Conservation (phyloP, 2,113 vertebrate genomes). For the Hemibagrus wyckioides region DNA sequence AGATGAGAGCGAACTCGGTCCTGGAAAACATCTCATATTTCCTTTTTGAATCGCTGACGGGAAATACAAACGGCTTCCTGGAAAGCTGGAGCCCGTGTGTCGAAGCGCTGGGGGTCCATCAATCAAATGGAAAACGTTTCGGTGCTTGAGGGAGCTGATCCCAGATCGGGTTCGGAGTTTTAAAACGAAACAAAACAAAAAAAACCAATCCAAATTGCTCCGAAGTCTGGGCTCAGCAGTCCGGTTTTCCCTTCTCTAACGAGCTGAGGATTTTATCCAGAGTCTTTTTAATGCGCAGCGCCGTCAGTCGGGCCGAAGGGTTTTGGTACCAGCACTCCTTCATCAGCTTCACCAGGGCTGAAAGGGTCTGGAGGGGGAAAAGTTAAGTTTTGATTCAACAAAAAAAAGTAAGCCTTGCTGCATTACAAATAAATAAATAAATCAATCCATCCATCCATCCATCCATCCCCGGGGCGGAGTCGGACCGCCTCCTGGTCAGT, state of each 20-base stretch:
- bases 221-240: slow-evolving; percentile 67
- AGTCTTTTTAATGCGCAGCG: slow-evolving; percentile 81
- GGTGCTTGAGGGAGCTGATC: slow-evolving; percentile 16
- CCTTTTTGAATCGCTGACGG: neutral
- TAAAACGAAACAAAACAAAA: too few relatives aligned
- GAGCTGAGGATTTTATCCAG: slow-evolving; percentile 80
- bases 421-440: neutral
- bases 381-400: neutral
- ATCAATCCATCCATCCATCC: too few relatives aligned
- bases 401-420: neutral
- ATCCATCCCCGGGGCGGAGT: neutral
- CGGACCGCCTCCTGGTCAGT: neutral
- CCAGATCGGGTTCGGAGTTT: slow-evolving; percentile 3
- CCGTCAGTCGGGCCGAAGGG: slow-evolving; percentile 78
- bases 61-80: neutral
- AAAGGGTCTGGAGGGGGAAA: slow-evolving; percentile 68
- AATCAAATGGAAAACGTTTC: neutral
- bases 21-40: neutral
- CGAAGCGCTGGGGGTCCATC: too few relatives aligned
- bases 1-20: neutral
- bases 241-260: slow-evolving; percentile 76
- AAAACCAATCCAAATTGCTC: neutral
- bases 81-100: neutral
- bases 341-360: slow-evolving; percentile 80
- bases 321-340: slow-evolving; percentile 85